phyloP scores from a whole-genome alignment of 2,888 invertebrate species.

The Apamea crenata region DNA sequence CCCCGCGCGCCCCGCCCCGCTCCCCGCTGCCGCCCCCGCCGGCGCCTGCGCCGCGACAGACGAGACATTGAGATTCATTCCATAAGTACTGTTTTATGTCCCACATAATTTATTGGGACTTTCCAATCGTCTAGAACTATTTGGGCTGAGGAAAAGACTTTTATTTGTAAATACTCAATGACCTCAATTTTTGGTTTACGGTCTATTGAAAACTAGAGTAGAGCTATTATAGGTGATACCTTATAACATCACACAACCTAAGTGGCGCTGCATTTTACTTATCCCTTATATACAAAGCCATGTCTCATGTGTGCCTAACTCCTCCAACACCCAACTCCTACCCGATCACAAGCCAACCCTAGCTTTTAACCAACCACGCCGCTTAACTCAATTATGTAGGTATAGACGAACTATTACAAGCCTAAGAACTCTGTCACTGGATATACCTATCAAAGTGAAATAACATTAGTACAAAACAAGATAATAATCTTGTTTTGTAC shows the following conservation, averaged over 20 bases:
- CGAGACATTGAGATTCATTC: constrained; percentile 61
- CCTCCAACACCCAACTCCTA: not conserved
- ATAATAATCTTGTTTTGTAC: too few species aligned
- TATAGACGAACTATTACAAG: not conserved
- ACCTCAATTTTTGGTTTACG: not conserved
- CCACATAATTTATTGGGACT: constrained; percentile 50
- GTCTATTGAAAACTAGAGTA: not conserved
- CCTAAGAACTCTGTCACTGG: too few species aligned
- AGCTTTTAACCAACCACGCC: not conserved
- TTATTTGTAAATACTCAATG: constrained; percentile 11
- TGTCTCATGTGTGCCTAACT: not conserved
- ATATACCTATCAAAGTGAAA: not conserved
- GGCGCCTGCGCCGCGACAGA: constrained; percentile 28
- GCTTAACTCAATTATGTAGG: too few species aligned
- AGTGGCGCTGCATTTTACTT: too few species aligned
- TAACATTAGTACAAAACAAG: not conserved
- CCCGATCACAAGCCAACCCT: not conserved
- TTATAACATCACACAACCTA: too few species aligned
- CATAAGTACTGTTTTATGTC: constrained; percentile 59
- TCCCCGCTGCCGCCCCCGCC: not conserved
- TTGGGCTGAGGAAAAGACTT: constrained; percentile 17
- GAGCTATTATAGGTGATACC: not conserved
- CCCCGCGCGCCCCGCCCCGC: not conserved
- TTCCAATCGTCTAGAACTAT: constrained; percentile 46
- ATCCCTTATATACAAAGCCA: not conserved